These are phyloP conservation scores for Gasterosteus aculeatus DNA, from an alignment of 2,113 vertebrate genomes.

Conservation along the genomic window DNA sequence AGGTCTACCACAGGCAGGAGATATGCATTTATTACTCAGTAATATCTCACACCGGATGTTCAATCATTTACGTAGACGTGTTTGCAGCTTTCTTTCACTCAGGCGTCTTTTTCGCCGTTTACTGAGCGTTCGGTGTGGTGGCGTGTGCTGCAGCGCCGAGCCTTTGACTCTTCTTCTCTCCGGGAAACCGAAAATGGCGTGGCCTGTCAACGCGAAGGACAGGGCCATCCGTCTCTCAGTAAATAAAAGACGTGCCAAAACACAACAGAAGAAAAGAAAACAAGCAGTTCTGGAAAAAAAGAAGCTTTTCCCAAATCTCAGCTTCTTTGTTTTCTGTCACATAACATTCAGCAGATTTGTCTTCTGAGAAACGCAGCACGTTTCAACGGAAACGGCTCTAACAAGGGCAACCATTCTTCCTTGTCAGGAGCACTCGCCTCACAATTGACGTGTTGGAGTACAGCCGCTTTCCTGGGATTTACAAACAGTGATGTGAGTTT, in stretches of 20 bases:
- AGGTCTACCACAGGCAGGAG: not conserved
- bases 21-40: not conserved
- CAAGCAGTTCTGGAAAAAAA: conserved; percentile 37
- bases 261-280: conserved; percentile 25
- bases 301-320: conserved; percentile 63
- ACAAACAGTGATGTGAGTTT: conserved; percentile 26
- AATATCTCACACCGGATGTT: not conserved
- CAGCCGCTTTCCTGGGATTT: conserved; percentile 44
- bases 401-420: conserved; percentile 37
- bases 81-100: conserved; percentile 17
- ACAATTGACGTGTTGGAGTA: not conserved
- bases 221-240: conserved; percentile 43
- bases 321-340: conserved; percentile 58
- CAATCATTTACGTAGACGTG: not conserved
- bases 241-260: conserved; percentile 59
- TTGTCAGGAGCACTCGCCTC: conserved; percentile 38
- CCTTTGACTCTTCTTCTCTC: conserved; percentile 52
- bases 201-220: conserved; percentile 62
- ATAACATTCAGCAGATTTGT: conserved; percentile 41
- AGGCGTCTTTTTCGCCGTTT: conserved; percentile 31
- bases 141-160: conserved; percentile 25
- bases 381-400: conserved; percentile 47
- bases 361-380: conserved; percentile 41
- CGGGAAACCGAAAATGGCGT: conserved; percentile 58
- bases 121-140: conserved; percentile 24